phyloP scores from a whole-genome alignment of 1,140 invertebrate genomes.

The Polypedilum vanderplanki region DNA sequence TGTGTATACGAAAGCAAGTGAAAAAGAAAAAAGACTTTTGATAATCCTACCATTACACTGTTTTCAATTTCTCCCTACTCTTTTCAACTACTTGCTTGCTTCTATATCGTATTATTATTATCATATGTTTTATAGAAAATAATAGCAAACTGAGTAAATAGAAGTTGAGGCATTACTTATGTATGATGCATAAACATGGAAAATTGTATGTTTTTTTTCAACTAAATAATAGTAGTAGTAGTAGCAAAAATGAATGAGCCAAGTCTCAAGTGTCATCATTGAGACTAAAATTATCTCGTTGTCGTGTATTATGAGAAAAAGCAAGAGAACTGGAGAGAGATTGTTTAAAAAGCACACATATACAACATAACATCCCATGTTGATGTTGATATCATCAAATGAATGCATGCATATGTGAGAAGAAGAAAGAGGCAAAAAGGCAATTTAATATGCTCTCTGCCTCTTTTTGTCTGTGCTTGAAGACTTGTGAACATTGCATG shows the following conservation, averaged over 20 bases:
- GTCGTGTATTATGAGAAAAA: background rate
- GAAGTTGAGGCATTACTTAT: background rate
- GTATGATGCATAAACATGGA: background rate
- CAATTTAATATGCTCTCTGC: background rate
- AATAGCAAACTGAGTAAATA: background rate
- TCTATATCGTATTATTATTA: no score
- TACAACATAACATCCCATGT: background rate
- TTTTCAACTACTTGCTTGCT: no score
- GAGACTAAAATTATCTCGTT: slow-evolving; percentile 12
- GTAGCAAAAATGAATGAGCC: background rate
- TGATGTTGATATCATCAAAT: background rate
- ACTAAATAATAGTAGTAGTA: background rate
- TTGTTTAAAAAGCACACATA: no score
- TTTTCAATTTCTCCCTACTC: no score
- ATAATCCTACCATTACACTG: background rate
- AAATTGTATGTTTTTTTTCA: background rate
- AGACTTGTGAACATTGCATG: slow-evolving; percentile 11
- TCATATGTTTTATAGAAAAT: background rate
- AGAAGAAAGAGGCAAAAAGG: background rate
- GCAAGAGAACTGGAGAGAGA: no score
- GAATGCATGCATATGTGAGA: background rate
- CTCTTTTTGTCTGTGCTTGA: background rate
- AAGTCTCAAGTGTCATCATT: background rate
- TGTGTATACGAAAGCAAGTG: background rate
- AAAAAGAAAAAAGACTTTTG: background rate